These are phyloP conservation scores for Pampusana beccarii DNA, from an alignment of 2,113 vertebrate species.

Conservation along the genomic window DNA sequence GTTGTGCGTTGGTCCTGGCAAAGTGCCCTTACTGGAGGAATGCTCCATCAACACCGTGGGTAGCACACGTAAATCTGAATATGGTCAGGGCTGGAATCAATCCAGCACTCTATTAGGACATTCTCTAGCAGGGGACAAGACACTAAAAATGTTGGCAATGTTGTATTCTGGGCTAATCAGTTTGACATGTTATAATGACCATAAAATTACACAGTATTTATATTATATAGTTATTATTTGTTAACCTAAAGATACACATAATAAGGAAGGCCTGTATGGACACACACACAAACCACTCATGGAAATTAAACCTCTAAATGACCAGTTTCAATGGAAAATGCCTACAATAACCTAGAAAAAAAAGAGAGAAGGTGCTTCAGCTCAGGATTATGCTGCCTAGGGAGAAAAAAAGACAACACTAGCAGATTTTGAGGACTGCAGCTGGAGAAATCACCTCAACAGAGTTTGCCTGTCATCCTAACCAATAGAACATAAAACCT, in stretches of 20 bases:
- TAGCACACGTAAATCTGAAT: not conserved
- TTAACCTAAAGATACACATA: not conserved
- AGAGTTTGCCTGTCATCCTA: not conserved
- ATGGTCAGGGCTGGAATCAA: not conserved
- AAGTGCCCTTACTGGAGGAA: not conserved
- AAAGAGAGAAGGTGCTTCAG: not conserved
- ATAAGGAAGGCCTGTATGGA: not conserved
- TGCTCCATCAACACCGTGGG: not conserved
- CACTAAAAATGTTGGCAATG: not conserved
- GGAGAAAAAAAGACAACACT: not conserved
- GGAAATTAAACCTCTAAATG: not conserved
- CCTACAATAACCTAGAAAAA: not conserved
- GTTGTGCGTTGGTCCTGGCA: slow-evolving; percentile 2
- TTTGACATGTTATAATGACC: not conserved
- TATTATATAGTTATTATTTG: not conserved
- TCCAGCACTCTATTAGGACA: not conserved
- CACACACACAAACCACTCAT: not conserved
- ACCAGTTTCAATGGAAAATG: not conserved
- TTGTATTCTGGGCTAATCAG: not conserved
- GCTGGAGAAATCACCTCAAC: not conserved
- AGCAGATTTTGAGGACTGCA: not conserved
- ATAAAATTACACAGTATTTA: not conserved
- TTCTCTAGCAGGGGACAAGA: not conserved
- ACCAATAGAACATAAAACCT: not conserved
- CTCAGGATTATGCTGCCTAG: not conserved